phyloP scores from a whole-genome alignment of 2,797 vertebrate species.

The Peromyscus aztecus region DNA sequence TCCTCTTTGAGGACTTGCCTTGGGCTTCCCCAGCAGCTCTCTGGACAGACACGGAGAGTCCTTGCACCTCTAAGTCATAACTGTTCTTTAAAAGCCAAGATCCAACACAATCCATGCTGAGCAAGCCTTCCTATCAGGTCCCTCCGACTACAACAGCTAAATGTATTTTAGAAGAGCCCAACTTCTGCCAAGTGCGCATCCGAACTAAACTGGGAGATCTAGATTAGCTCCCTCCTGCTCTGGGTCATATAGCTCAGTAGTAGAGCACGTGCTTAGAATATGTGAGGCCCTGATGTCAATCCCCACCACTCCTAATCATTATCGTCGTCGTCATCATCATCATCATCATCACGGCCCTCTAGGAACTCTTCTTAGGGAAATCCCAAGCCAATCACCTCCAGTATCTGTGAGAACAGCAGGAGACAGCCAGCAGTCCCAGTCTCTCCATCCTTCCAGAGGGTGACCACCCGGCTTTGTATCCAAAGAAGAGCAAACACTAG shows the following conservation, averaged over 20 bases:
- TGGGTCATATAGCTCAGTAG: background rate
- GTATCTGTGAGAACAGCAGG: background rate
- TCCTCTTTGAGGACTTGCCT: background rate
- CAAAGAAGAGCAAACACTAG: background rate
- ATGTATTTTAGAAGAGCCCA: background rate
- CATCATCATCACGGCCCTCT: background rate
- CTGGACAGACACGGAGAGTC: background rate
- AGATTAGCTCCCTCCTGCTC: background rate
- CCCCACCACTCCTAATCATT: background rate
- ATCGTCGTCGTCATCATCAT: too few relatives aligned
- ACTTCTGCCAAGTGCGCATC: background rate
- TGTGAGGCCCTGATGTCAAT: background rate
- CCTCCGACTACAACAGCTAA: background rate
- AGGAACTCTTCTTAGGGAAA: background rate
- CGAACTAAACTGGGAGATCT: background rate
- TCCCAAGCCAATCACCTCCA: background rate
- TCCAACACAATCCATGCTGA: background rate
- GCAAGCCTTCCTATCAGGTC: too few relatives aligned
- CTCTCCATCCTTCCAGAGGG: background rate
- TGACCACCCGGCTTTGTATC: background rate
- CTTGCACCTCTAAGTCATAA: background rate
- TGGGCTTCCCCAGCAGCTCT: background rate
- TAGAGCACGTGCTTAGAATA: background rate
- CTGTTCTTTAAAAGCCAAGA: background rate
- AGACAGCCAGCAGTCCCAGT: background rate